phyloP scores from a whole-genome alignment of 2,113 vertebrate genomes.

The Megaptera novaeangliae region DNA sequence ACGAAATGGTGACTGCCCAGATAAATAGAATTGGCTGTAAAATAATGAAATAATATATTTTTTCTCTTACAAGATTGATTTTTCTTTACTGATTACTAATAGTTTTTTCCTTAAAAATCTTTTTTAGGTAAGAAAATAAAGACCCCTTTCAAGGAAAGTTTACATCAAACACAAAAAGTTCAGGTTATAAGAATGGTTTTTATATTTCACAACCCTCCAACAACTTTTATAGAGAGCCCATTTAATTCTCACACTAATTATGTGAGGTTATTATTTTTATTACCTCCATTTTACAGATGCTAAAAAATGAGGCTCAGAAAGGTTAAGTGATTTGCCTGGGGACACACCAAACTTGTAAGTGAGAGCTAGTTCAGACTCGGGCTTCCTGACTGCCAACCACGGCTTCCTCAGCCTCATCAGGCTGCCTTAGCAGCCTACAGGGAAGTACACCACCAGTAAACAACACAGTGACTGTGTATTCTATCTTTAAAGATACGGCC shows the following conservation, averaged over 20 bases:
- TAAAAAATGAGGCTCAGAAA: neutral
- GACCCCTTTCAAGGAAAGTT: neutral
- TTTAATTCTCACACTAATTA: neutral
- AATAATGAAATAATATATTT: neutral
- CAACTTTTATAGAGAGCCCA: neutral
- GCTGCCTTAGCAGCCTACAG: neutral
- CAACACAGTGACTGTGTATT: neutral
- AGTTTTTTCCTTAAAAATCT: neutral
- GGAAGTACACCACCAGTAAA: neutral
- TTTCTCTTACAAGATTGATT: neutral
- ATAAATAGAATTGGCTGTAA: neutral
- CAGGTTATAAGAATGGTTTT: neutral
- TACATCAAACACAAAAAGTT: neutral
- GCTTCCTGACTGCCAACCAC: neutral
- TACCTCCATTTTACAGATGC: slow-evolving; percentile 2
- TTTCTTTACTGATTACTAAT: neutral
- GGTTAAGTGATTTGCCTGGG: neutral
- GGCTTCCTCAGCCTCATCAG: neutral
- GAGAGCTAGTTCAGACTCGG: neutral
- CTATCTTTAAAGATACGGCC: neutral
- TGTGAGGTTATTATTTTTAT: neutral
- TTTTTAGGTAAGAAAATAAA: slow-evolving; percentile 28
- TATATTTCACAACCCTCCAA: neutral
- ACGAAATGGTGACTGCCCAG: neutral
- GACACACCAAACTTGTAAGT: neutral